A percentile compares a stretch with the other conserved stretches of the same genome.
Conservation (phyloP, 2,888 invertebrate species). For the Drosophila monieri region DNA sequence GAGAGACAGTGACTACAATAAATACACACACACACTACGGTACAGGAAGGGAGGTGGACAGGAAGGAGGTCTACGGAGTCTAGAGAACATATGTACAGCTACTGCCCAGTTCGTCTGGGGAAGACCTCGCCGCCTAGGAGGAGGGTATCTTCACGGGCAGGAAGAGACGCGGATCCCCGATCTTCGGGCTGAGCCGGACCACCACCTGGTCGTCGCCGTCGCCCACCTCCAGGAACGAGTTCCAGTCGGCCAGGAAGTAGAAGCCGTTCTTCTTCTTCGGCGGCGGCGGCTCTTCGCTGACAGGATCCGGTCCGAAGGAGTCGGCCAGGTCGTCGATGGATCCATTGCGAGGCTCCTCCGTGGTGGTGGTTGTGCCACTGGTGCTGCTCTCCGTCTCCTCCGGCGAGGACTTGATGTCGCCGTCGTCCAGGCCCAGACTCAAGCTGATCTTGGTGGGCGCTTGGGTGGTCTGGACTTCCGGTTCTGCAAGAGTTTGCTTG, state of each 20-base stretch:
- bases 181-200: conserved; percentile 91
- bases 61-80: background rate
- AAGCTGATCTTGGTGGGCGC: conserved; percentile 76
- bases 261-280: conserved; percentile 90
- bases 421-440: conserved; percentile 59
- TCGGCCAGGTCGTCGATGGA: conserved; percentile 88
- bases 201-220: conserved; percentile 90
- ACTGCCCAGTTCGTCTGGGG: background rate
- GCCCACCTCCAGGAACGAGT: conserved; percentile 93
- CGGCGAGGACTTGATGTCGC: conserved; percentile 31
- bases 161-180: conserved; percentile 92
- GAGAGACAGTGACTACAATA: conserved; percentile 52
- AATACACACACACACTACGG: conserved; percentile 58
- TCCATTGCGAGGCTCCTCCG: conserved; percentile 81
- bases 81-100: conserved; percentile 37
- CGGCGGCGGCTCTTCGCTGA: conserved; percentile 86
- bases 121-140: conserved; percentile 4
- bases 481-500: background rate
- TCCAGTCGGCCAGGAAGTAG: conserved; percentile 94
- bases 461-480: conserved; percentile 45
- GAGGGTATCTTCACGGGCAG: conserved; percentile 87
- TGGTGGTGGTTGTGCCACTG: conserved; percentile 54
- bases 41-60: background rate
- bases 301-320: conserved; percentile 87
- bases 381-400: conserved; percentile 24